These are phyloP conservation scores for Protosalanx chinensis DNA, from an alignment of 2,797 vertebrate genomes.

Conservation along the genomic window DNA sequence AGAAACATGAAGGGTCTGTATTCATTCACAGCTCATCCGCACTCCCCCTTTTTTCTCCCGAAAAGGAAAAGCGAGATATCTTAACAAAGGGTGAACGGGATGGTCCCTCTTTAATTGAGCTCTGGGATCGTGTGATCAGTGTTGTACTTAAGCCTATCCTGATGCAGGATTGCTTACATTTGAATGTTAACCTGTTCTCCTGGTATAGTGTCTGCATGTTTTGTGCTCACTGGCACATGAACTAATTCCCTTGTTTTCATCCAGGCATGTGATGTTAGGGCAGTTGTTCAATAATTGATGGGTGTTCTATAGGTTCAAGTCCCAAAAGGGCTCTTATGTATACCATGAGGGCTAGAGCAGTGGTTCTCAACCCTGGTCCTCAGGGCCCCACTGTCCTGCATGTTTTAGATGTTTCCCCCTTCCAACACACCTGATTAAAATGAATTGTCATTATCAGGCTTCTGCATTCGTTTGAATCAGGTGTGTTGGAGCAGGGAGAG, in stretches of 20 bases:
- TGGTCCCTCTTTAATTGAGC: neutral
- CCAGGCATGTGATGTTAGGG: slow-evolving; percentile 28
- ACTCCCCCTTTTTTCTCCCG: slow-evolving; percentile 10
- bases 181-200: neutral
- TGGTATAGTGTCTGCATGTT: neutral
- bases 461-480: too few species aligned
- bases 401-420: too few species aligned
- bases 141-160: too few species aligned
- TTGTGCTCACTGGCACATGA: neutral
- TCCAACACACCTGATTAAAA: too few species aligned
- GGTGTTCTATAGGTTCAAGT: neutral
- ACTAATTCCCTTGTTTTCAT: neutral
- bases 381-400: too few species aligned
- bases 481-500: too few species aligned
- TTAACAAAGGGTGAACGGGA: too few species aligned
- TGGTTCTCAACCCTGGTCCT: too few species aligned
- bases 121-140: neutral
- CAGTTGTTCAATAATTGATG: slow-evolving; percentile 29
- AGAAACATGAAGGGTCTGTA: slow-evolving; percentile 1
- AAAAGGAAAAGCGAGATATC: slow-evolving; percentile 7
- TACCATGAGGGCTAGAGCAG: too few species aligned
- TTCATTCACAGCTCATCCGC: slow-evolving; percentile 51
- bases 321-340: neutral
- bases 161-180: neutral
- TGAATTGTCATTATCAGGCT: too few species aligned